Base-by-base conservation (phyloP, 2,888 invertebrate species). In the Diloba caeruleocephala region DNA sequence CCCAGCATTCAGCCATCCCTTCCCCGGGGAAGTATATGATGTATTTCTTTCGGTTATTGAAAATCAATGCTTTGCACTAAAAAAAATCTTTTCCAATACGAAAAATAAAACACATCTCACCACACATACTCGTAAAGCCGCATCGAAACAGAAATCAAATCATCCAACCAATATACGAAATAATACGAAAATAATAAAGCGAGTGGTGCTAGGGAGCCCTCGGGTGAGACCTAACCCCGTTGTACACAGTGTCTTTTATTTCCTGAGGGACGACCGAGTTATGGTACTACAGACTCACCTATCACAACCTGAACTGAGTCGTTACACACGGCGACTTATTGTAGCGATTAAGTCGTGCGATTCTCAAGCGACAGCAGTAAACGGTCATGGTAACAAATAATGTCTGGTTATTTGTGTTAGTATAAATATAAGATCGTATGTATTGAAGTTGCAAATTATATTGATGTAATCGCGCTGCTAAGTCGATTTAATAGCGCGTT, bases 101-200 rank as follows among this genome's bases (percentile, higher is more conserved):
- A 33, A 19, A 33, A n/a, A 26, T 10, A 15, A 26, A 25, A 25
- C 1, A 37, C 15, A 14, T 6, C 10, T 15, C 7, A 23, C 38
- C n/a, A 13, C 38, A 12, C 15, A 14, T n/a, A 32, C 15, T 29
- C 4, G 26, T 42, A 39, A 63, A 43, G 54, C 65, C 44, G 5
- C 48, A 41, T 49, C 39, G 45, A 25, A 71, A 62, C 56, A 53
- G 69, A 65, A 72, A 78, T 75, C 76, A 68, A 69, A 72, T 72
- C 63, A 52, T 38, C 21, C 6, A 31, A 50, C 51, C 57, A 57
- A 52, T 55, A 71, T 58, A 67, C 64, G 63, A 79, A 73, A 80
- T 82, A 78, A 80, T 83, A 82, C 75, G 77, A 86, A 84, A 86
- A 82, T 84, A 82, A 87, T 84, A 84, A 83, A 85, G 82, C 74